These are phyloP conservation scores for Halcyon malimbica DNA, from an alignment of 2,113 vertebrate species.

Conservation along the genomic window DNA sequence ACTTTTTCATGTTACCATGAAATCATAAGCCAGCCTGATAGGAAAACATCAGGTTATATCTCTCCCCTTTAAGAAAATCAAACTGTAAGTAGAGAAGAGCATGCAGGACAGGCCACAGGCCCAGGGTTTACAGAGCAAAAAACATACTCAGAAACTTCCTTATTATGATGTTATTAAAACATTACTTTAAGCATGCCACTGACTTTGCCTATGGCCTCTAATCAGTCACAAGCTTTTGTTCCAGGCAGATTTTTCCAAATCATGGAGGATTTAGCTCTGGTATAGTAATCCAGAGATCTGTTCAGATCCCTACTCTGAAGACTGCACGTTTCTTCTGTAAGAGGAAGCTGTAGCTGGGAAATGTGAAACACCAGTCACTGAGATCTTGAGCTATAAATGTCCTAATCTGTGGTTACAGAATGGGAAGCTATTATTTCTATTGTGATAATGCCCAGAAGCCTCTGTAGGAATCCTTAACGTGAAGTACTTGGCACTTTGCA, in stretches of 20 bases:
- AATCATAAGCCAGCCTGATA: not conserved
- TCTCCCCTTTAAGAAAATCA: not conserved
- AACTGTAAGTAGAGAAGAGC: not conserved
- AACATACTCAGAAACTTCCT: not conserved
- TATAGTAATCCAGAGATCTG: not conserved
- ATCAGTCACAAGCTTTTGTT: not conserved
- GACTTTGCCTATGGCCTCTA: not conserved
- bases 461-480: not conserved
- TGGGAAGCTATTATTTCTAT: not conserved
- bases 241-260: not conserved
- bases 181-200: not conserved
- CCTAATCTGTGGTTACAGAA: not conserved
- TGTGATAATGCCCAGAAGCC: not conserved
- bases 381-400: not conserved
- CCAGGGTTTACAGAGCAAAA: not conserved
- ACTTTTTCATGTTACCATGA: not conserved
- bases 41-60: not conserved
- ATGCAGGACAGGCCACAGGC: not conserved
- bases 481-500: not conserved
- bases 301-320: not conserved
- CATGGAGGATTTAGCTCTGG: not conserved
- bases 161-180: not conserved
- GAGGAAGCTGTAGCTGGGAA: not conserved
- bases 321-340: accelerated
- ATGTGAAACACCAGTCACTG: not conserved